Conservation (phyloP, 2,888 invertebrate genomes). For the Synanthedon formicaeformis region DNA sequence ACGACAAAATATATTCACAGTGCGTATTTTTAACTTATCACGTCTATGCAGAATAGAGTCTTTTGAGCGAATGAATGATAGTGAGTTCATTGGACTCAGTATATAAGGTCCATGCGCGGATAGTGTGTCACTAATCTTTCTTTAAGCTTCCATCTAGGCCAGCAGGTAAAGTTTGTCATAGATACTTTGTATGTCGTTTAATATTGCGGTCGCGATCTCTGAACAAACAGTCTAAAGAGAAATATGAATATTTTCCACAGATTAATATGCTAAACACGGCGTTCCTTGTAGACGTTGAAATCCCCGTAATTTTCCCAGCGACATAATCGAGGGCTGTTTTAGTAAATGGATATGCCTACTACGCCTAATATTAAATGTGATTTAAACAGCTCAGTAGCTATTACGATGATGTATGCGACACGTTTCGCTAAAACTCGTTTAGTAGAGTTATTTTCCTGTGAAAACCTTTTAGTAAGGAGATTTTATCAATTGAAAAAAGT, state of each 20-base stretch:
- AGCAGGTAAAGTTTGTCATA: no score
- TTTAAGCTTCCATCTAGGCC: no score
- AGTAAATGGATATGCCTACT: conserved; percentile 13
- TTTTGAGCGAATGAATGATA: no score
- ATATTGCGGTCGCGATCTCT: conserved; percentile 4
- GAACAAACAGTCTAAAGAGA: conserved; percentile 11
- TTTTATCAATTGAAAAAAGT: background rate
- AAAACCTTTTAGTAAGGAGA: background rate
- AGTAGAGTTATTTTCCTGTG: background rate
- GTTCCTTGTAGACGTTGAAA: conserved; percentile 10
- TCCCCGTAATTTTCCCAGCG: conserved; percentile 15
- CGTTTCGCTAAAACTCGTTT: conserved; percentile 7
- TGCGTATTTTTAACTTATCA: no score
- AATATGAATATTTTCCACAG: conserved; percentile 14
- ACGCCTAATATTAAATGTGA: conserved; percentile 12
- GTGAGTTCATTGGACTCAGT: no score
- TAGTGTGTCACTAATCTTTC: no score
- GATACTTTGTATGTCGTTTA: background rate
- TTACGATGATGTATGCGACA: conserved; percentile 13
- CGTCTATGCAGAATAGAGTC: no score
- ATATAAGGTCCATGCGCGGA: no score
- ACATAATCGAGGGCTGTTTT: conserved; percentile 12
- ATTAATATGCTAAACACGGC: conserved; percentile 18
- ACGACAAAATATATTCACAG: no score
- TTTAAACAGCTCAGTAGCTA: conserved; percentile 12